phyloP scores from a whole-genome alignment of 2,888 invertebrate species.

The Acrobeloides nanus region DNA sequence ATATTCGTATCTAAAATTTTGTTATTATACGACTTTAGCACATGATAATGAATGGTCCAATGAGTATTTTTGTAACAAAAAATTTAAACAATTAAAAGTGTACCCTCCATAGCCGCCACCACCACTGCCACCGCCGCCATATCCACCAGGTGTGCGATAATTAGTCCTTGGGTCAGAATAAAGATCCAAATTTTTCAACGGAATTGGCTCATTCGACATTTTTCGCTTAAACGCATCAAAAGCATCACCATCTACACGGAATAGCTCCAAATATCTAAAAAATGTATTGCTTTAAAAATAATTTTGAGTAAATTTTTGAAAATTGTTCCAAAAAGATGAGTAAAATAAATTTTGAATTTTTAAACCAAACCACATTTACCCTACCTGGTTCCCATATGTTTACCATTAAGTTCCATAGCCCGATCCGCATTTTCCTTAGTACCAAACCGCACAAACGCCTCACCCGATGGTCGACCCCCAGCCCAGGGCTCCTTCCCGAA shows the following conservation, averaged over 20 bases:
- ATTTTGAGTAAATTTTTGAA: too few relatives aligned
- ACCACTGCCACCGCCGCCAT: slow-evolving; percentile 6
- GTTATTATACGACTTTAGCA: too few relatives aligned
- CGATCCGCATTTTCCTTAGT: slow-evolving; percentile 30
- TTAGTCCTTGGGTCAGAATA: slow-evolving; percentile 4
- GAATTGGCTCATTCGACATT: slow-evolving; percentile 9
- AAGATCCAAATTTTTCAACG: slow-evolving; percentile 8
- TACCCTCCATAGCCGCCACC: too few relatives aligned
- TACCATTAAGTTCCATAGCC: slow-evolving; percentile 43
- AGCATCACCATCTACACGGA: slow-evolving; percentile 28
- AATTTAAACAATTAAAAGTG: too few relatives aligned
- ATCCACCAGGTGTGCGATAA: not conserved
- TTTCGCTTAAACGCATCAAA: slow-evolving; percentile 26
- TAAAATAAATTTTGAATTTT: not conserved
- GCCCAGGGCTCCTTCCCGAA: slow-evolving; percentile 40
- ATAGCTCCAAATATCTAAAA: slow-evolving; percentile 47
- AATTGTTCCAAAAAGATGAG: too few relatives aligned
- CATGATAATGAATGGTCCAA: too few relatives aligned
- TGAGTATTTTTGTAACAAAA: too few relatives aligned
- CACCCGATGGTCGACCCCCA: slow-evolving; percentile 46
- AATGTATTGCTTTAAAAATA: too few relatives aligned
- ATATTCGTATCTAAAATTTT: too few relatives aligned
- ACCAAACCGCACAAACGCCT: slow-evolving; percentile 42
- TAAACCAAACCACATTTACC: slow-evolving; percentile 9
- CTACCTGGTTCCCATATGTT: slow-evolving; percentile 47